A percentile compares a stretch with the other conserved stretches of the same genome.
These are phyloP conservation scores for Cerastoderma edule DNA, from an alignment of 2,888 invertebrate species.

Conservation along the genomic window DNA sequence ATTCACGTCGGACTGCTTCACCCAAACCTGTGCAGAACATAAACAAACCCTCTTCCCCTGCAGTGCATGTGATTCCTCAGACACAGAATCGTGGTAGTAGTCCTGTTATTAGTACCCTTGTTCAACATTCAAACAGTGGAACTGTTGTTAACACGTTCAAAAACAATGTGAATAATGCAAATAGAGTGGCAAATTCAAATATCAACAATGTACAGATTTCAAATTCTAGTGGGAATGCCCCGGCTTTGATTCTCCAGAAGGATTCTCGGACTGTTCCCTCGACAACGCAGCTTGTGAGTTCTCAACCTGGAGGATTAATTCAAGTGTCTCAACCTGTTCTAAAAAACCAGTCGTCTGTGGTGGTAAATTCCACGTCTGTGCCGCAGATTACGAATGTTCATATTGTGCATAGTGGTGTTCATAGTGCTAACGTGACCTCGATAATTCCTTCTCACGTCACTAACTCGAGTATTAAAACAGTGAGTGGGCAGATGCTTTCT, in stretches of 20 bases:
- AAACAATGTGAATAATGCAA: constrained; percentile 28
- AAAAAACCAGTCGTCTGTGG: constrained; percentile 43
- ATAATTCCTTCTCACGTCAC: constrained; percentile 57
- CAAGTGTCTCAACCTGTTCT: constrained; percentile 42
- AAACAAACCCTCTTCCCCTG: constrained; percentile 59
- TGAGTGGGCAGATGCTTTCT: constrained; percentile 65
- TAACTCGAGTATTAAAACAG: constrained; percentile 75
- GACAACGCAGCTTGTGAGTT: constrained; percentile 33
- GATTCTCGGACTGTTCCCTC: constrained; percentile 32
- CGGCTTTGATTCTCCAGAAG: constrained; percentile 26
- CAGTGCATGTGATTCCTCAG: constrained; percentile 59
- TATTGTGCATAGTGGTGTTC: constrained; percentile 68
- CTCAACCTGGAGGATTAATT: constrained; percentile 41
- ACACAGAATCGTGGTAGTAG: constrained; percentile 54
- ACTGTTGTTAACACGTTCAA: constrained; percentile 45
- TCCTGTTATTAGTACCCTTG: constrained; percentile 38
- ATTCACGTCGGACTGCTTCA: constrained; percentile 60
- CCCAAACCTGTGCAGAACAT: constrained; percentile 61
- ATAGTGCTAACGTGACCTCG: constrained; percentile 63
- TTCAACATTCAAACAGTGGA: constrained; percentile 43
- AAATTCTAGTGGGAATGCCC: constrained; percentile 38
- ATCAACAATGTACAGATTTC: constrained; percentile 24
- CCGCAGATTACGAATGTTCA: constrained; percentile 70
- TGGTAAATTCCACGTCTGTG: constrained; percentile 45
- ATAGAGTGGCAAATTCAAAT: constrained; percentile 4